phyloP scores from a whole-genome alignment of 2,113 vertebrate species.

The Arenaria interpres region DNA sequence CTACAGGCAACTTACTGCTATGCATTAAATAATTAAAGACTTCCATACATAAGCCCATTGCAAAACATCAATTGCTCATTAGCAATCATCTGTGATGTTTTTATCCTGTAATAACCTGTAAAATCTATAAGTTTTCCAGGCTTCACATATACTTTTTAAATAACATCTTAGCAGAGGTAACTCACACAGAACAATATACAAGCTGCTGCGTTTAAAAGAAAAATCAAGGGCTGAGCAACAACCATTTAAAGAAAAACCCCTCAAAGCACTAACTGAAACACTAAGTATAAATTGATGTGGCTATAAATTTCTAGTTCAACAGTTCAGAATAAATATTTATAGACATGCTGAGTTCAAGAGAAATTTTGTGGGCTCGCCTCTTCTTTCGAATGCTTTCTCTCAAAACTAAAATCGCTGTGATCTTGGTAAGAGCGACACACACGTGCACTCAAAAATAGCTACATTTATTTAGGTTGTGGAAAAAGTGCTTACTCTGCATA shows the following conservation, averaged over 20 bases:
- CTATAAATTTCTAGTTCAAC: conserved; percentile 23
- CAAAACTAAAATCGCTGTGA: conserved; percentile 36
- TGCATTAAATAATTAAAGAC: neutral
- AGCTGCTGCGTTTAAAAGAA: neutral
- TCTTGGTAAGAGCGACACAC: neutral
- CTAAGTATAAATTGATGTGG: neutral
- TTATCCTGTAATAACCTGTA: neutral
- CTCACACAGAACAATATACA: neutral
- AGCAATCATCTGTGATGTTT: neutral
- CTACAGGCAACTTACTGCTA: neutral
- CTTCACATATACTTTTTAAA: neutral
- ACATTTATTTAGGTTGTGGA: neutral
- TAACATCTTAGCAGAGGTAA: neutral
- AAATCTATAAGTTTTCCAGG: neutral
- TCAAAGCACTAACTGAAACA: conserved; percentile 18
- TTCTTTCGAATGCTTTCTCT: conserved; percentile 32
- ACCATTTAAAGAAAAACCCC: neutral
- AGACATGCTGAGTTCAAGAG: conserved; percentile 22
- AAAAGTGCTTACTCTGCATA: neutral
- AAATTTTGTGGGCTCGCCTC: neutral
- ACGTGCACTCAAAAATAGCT: neutral
- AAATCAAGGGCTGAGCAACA: neutral
- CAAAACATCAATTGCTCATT: neutral
- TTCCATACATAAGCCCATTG: neutral
- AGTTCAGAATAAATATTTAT: conserved; percentile 44